phyloP scores from a whole-genome alignment of 2,888 invertebrate species.

The Pharmacophagus antenor region DNA sequence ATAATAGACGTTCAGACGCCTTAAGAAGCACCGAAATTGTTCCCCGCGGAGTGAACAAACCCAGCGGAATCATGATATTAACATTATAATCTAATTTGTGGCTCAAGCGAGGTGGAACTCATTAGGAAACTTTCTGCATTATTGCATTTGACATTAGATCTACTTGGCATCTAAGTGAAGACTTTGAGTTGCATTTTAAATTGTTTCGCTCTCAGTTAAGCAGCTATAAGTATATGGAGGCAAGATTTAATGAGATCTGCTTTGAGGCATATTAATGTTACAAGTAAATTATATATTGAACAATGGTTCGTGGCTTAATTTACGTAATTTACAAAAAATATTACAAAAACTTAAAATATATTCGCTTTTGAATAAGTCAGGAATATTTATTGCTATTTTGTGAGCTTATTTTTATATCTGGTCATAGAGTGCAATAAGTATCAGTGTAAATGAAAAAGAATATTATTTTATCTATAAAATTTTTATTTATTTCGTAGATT shows the following conservation, averaged over 20 bases:
- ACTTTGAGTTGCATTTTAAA: constrained; percentile 62
- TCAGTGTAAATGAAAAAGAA: too few species aligned
- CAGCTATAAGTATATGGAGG: constrained; percentile 46
- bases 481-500: too few species aligned
- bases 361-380: too few species aligned
- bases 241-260: constrained; percentile 56
- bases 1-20: constrained; percentile 71
- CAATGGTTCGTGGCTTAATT: too few species aligned
- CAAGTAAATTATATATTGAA: constrained; percentile 1
- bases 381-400: too few species aligned
- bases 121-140: constrained; percentile 72
- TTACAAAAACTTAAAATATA: too few species aligned
- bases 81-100: constrained; percentile 78
- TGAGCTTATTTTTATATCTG: too few species aligned
- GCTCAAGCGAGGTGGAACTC: constrained; percentile 69
- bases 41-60: constrained; percentile 55
- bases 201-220: constrained; percentile 47
- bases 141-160: constrained; percentile 68
- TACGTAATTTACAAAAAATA: too few species aligned
- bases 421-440: too few species aligned
- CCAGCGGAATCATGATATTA: constrained; percentile 68
- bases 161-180: constrained; percentile 45
- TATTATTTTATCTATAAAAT: too few species aligned
- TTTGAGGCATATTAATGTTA: constrained; percentile 57
- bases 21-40: constrained; percentile 65